Conservation (phyloP, 1,140 invertebrate genomes). For the Choristoneura fumiferana region DNA sequence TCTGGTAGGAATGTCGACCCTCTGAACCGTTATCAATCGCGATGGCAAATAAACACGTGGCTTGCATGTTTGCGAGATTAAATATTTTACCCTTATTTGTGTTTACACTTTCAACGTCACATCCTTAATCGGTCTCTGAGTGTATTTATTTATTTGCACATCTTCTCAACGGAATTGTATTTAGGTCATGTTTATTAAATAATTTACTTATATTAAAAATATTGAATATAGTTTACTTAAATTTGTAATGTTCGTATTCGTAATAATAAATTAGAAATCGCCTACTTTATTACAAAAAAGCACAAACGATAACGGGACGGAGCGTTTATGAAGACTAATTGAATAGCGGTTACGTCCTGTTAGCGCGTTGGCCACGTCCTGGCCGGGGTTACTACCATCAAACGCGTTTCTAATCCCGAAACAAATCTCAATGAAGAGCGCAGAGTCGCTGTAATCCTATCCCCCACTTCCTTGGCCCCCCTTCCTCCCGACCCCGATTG, state of each 20-base stretch:
- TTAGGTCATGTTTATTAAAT: neutral
- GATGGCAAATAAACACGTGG: constrained; percentile 37
- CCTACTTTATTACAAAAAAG: neutral
- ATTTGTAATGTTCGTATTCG: too few relatives aligned
- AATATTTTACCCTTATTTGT: constrained; percentile 53
- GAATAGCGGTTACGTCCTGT: constrained; percentile 18
- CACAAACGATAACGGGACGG: constrained; percentile 4
- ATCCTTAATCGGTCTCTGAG: constrained; percentile 54
- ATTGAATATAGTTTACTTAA: too few relatives aligned
- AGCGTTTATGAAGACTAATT: constrained; percentile 16
- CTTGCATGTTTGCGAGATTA: constrained; percentile 41
- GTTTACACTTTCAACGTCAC: constrained; percentile 46
- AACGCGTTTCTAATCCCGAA: constrained; percentile 68
- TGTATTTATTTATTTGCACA: constrained; percentile 56
- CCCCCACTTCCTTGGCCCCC: constrained; percentile 31
- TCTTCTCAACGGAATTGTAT: constrained; percentile 5
- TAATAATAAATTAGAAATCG: too few relatives aligned
- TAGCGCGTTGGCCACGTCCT: constrained; percentile 11
- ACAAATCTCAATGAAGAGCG: constrained; percentile 77
- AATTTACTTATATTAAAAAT: too few relatives aligned
- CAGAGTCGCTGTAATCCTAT: constrained; percentile 62
- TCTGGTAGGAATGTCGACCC: constrained; percentile 23
- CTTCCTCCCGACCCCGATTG: constrained; percentile 55
- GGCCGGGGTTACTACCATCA: constrained; percentile 48
- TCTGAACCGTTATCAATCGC: constrained; percentile 38